Percentiles rank a stretch among this genome's conserved stretches.
These are phyloP conservation scores for Mesorhabditis spiculigera DNA, from an alignment of 2,888 invertebrate genomes.

Conservation along the genomic window DNA sequence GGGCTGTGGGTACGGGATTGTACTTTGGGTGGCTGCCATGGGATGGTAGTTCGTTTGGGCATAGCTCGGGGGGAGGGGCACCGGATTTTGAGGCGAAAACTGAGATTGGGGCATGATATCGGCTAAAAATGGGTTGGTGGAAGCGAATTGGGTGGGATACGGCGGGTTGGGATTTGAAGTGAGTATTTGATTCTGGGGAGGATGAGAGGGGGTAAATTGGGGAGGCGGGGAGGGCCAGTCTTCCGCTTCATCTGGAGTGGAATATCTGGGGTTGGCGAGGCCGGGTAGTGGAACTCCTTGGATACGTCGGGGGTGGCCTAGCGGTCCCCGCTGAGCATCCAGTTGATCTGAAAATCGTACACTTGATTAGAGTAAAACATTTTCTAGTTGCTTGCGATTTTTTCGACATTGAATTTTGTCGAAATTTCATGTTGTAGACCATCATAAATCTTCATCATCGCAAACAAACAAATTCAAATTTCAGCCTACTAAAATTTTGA, in stretches of 20 bases:
- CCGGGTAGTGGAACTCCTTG: neutral
- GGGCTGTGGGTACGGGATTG: no score
- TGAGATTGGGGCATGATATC: neutral
- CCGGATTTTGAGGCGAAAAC: no score
- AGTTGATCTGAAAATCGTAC: neutral
- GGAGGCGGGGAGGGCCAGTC: neutral
- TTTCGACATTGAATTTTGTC: no score
- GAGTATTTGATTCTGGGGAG: neutral
- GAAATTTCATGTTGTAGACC: no score
- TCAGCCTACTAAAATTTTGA: no score
- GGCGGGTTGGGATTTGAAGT: neutral
- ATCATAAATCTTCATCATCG: no score
- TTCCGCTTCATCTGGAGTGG: neutral
- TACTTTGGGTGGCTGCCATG: no score
- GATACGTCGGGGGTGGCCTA: neutral
- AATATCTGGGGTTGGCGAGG: neutral
- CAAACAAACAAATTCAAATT: no score
- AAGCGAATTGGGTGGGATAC: neutral
- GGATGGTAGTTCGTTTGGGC: no score
- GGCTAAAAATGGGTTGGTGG: neutral
- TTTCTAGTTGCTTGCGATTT: no score
- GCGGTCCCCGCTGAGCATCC: neutral
- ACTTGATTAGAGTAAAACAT: neutral
- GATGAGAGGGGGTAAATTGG: neutral
- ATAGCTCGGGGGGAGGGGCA: no score